Evolutionary conservation across 2,888 invertebrate genomes (phyloP), one percentile per base, ranked within the genome.

Genomic region (Liodrosophila aerea): DNA sequence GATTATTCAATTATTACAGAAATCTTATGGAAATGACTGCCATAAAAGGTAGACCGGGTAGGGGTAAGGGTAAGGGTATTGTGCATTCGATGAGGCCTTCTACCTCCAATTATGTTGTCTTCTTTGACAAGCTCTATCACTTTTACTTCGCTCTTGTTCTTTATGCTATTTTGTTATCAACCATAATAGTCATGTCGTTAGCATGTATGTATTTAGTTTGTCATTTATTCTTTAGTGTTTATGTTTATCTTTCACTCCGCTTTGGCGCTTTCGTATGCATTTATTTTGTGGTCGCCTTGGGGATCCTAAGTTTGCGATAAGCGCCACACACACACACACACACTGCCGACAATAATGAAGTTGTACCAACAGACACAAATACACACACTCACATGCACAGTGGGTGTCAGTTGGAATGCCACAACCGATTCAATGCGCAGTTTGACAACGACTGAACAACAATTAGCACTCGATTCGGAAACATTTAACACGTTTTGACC

Each of bases 391-490:
- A 11, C 5, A 13, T 13, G 29, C 34, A 9, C 18, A n/a, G n/a
- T n/a, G 5, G 22, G 22, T 5, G 22, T 4, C 22, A 22, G 3
- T 22, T 22, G 22, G 5, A 22, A 22, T 37, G 22, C 37, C 11
- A 36, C 22, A 51, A 64, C 34, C 53, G 57, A 36, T 53, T 53
- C 16, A 33, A 29, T 37, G 34, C 40, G 36, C 16, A 40, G 47
- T 39, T 47, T 53, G 36, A 16, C 47, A 52, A 29, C 12, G 39
- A 47, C 41, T 60, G 33, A 46, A 39, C 18, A 50, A 40, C 43
- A 73, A 73, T 58, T 73, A 62, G 27, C 62, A 62, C 57, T 47
- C 34, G 50, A 36, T 47, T 50, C 29, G 37, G 40, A 50, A 53
- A 43, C 41, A 47, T 29, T 27, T 39, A 51, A 66, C 46, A 44